Evolutionary conservation across 2,797 vertebrate genomes (phyloP), one percentile per base, ranked within the genome.

Genomic region (Denticeps clupeoides): DNA sequence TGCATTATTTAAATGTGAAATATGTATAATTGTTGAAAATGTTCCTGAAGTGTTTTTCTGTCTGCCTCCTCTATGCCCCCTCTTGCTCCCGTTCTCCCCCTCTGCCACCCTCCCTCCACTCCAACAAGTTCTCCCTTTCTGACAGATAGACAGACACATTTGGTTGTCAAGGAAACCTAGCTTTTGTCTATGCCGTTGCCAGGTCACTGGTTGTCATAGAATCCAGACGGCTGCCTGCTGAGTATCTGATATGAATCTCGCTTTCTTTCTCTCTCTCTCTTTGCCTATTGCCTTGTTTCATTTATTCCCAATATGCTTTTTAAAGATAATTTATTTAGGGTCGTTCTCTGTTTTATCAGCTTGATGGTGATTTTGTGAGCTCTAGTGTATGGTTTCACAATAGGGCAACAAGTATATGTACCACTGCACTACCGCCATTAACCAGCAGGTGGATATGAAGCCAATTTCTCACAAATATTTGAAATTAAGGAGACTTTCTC

Each of bases 151-250:
- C 35, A 33, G 46, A 58, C 51, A 64, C 45, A 46, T 58, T 54
- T 28, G 51, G 58, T 64, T 59, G 46, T 58, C 57, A 51, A 23
- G 54, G 62, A 42, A 60, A 58, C 58, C 28, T 33, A 25, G 40
- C 54, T 60, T 63, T 64, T 60, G 55, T 60, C 51, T 55, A 46
- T 55, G 50, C 56, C 7, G 55, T 64, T 64, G 58, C 58, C 62
- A 60, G 51, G 58, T 60, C 58, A 64, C 51, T 25, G 29, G 58
- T 45, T 58, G 62, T 58, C 51, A 52, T 55, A 49, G 44, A 47
- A 63, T 59, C 47, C 28, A 42, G 42, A 59, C 43, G 45, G 37
- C 19, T 48, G 22, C 41, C 43, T 45, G 40, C 37, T 55, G 40
- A 55, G 45, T 27, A 16, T 47, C 53, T 59, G 41, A 65, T 55